Base-by-base conservation (phyloP, 2,888 invertebrate species). In the Lasioglossum pauxillum region DNA sequence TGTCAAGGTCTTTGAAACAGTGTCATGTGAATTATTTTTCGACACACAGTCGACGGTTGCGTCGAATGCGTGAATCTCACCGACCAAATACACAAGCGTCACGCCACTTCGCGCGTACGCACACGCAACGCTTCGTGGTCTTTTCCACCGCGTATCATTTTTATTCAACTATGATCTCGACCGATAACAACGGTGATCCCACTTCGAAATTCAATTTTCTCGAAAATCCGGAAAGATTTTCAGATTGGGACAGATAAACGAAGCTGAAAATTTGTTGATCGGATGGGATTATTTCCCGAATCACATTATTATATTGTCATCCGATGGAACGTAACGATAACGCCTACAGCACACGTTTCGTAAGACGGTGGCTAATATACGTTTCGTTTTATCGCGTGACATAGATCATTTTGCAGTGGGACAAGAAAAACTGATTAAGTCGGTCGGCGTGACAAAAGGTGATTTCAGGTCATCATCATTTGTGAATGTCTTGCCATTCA, bases 1-100 rank as follows among this genome's bases (percentile, higher is more conserved):
- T 82, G 75, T 82, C 86, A 80, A 83, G 88, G 88, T 88, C 88
- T 77, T 49, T 12, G 27, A 31, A 19, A 19, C 57, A 86, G 64
- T 12, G 57, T 49, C 75, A 78, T 53, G 31, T 71, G n/a, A 78
- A 80, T 80, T 74, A 85, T 78, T 88, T 86, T 86, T 69, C 31
- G 71, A 82, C 74, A 75, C 23, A n/a, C 49, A 2, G 1, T 60
- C 60, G 49, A 38, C 3, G 10, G 53, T 57, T 31, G 7, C 49
- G 69, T 46, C 10, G 60, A 27, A 67, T 38, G 10, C 35, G 44
- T n/a, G 1, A 73, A 35, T 57, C 16, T 0, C 0, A 1, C 8
- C 23, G 16, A 67, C 7, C 67, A 7, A 35, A 31, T 35, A 67
- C 67, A 16, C 27, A 27, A 0, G 16, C 19, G 35, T 67, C 35